A percentile compares a stretch with the other conserved stretches of the same genome.
These are phyloP conservation scores for Gouania willdenowi DNA, from an alignment of 2,797 vertebrate species.

Conservation along the genomic window DNA sequence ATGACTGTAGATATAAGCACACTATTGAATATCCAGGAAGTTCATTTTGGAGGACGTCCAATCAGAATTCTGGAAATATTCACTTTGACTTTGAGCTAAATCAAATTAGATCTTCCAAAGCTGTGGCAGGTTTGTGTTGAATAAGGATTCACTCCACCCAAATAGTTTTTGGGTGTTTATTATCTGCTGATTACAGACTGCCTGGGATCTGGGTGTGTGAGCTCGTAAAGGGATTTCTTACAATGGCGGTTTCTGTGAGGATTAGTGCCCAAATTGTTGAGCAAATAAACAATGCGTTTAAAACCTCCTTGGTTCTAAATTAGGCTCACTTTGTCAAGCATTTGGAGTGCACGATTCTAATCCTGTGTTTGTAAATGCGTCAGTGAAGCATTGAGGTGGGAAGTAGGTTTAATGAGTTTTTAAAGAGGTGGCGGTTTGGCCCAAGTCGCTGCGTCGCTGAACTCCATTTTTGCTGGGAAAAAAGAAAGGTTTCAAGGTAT, in stretches of 20 bases:
- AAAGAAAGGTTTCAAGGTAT: too few species aligned
- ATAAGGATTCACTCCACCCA: slow-evolving; percentile 29
- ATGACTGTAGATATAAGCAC: slow-evolving; percentile 42
- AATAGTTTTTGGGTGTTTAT: slow-evolving; percentile 15
- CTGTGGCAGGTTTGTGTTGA: slow-evolving; percentile 42
- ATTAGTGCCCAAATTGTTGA: slow-evolving; percentile 22
- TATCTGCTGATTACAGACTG: slow-evolving; percentile 5
- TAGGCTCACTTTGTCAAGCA: slow-evolving; percentile 13
- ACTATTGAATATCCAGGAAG: slow-evolving; percentile 63
- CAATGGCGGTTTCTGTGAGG: slow-evolving; percentile 58
- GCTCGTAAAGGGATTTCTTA: slow-evolving; percentile 2
- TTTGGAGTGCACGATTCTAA: not conserved
- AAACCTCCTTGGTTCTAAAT: slow-evolving; percentile 16
- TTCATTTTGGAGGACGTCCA: slow-evolving; percentile 65
- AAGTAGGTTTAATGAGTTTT: slow-evolving; percentile 28
- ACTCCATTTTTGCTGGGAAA: too few species aligned
- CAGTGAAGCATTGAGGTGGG: slow-evolving; percentile 17
- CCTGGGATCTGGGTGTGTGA: slow-evolving; percentile 6
- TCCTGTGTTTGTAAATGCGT: slow-evolving; percentile 11
- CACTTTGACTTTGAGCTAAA: slow-evolving; percentile 33
- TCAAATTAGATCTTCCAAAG: slow-evolving; percentile 45
- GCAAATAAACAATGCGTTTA: slow-evolving; percentile 42
- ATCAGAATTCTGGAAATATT: slow-evolving; percentile 44
- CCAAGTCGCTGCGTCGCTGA: slow-evolving; percentile 1
- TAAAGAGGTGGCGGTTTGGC: slow-evolving; percentile 4